Evolutionary conservation across 2,797 vertebrate species (phyloP).

Genomic region (Lacerta viridis): DNA sequence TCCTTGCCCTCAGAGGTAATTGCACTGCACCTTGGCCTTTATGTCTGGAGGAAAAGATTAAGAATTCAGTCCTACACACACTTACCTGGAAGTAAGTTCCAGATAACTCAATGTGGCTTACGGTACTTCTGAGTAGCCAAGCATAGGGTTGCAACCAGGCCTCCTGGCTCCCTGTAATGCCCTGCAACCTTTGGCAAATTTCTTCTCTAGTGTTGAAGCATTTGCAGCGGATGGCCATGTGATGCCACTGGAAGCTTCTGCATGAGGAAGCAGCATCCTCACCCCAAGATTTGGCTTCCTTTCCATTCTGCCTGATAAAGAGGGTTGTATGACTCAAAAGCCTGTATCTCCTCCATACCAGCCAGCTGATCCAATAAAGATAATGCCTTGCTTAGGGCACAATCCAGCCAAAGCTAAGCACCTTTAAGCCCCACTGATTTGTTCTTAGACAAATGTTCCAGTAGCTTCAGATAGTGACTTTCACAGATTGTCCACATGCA

Average conservation of each 20-base stretch:
- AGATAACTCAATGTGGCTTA: too few species aligned
- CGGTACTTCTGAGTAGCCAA: too few species aligned
- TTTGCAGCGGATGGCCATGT: not conserved
- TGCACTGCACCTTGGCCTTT: not conserved
- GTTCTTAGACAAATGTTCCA: not conserved
- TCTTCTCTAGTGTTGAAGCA: not conserved
- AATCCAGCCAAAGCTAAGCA: not conserved
- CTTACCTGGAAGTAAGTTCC: too few species aligned
- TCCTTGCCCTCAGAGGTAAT: not conserved
- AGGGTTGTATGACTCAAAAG: not conserved
- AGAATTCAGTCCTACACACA: too few species aligned
- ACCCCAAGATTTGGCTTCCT: not conserved
- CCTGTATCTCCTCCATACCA: not conserved
- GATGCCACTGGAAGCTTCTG: not conserved
- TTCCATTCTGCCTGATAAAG: not conserved
- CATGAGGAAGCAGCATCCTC: not conserved
- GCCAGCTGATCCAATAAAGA: not conserved
- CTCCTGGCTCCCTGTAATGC: not conserved
- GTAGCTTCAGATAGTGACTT: not conserved
- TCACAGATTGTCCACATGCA: not conserved
- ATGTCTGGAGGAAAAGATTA: not conserved
- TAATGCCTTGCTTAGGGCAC: not conserved
- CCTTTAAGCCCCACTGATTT: not conserved
- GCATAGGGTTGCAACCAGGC: not conserved
- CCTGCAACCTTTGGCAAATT: not conserved